Conservation (phyloP, 2,797 vertebrate genomes). For the Tokudaia muenninki region DNA sequence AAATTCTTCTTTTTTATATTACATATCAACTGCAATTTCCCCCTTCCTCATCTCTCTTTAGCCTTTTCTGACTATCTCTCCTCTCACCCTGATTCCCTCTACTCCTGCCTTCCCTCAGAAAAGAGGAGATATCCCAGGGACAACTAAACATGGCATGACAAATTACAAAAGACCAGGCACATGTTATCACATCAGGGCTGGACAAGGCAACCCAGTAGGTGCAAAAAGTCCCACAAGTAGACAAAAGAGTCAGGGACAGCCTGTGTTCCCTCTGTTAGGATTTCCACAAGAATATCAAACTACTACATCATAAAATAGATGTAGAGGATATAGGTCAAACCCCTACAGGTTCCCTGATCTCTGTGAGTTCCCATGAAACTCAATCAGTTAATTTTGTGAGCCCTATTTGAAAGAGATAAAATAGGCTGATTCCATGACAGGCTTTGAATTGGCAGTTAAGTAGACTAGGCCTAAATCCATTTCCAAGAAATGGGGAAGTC, state of each 20-base stretch:
- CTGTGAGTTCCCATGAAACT: background rate
- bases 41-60: no score
- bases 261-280: background rate
- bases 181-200: background rate
- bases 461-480: background rate
- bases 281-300: background rate
- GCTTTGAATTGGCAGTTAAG: background rate
- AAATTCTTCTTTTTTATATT: no score
- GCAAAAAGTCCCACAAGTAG: background rate
- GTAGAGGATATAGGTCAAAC: background rate
- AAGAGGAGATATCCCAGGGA: no score
- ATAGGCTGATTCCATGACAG: background rate
- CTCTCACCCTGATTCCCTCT: no score
- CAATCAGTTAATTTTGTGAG: background rate
- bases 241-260: background rate
- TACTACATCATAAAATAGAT: background rate
- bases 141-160: background rate
- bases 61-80: no score
- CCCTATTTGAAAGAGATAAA: background rate
- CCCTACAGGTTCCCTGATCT: background rate
- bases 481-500: background rate
- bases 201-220: background rate
- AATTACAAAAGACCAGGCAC: background rate
- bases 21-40: no score
- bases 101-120: no score